Evolutionary conservation across 2,797 vertebrate genomes (phyloP).

Genomic region (Alcedo quadribrachys): DNA sequence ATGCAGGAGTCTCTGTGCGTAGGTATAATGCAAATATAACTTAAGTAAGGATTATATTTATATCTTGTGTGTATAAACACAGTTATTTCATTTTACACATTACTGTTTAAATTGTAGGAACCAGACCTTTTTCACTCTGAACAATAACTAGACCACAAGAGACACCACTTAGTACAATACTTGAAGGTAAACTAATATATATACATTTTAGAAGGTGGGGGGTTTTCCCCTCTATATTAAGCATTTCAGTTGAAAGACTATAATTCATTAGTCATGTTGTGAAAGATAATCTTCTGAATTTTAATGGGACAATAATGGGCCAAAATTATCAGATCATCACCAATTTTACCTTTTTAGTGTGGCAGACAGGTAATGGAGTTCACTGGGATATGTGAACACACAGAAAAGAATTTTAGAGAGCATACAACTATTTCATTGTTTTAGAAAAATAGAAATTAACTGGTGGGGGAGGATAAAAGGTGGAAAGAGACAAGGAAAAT

Average conservation of each 20-base stretch:
- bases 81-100: neutral
- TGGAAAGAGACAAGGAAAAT: neutral
- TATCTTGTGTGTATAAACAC: neutral
- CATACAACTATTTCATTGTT: neutral
- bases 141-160: slow-evolving; percentile 30
- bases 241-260: neutral
- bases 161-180: neutral
- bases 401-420: neutral
- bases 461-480: neutral
- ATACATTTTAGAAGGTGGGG: neutral
- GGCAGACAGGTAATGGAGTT: neutral
- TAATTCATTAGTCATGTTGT: neutral
- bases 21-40: neutral
- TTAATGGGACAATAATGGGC: neutral
- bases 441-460: neutral
- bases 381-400: neutral
- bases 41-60: neutral
- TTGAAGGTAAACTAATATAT: neutral
- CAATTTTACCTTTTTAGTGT: neutral
- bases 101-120: slow-evolving; percentile 3
- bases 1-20: neutral
- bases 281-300: neutral
- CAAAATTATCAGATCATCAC: neutral
- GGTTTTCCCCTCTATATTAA: neutral
- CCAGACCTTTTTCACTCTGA: neutral